These are phyloP conservation scores for Dichetophora obliterata DNA, from an alignment of 2,888 invertebrate species.

Conservation along the genomic window DNA sequence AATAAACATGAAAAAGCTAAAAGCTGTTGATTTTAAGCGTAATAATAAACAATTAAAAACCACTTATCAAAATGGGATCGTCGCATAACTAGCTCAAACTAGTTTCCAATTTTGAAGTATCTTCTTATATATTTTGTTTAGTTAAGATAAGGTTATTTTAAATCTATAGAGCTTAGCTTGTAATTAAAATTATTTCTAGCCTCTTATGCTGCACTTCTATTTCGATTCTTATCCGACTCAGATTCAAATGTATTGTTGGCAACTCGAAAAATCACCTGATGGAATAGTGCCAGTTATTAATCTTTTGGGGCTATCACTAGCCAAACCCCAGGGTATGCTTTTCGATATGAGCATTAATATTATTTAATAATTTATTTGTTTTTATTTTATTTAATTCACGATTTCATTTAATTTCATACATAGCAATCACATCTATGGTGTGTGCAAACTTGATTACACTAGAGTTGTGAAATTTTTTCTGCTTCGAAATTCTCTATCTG, in stretches of 20 bases:
- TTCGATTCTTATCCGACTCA: background rate
- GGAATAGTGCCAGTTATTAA: background rate
- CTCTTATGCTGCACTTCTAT: background rate
- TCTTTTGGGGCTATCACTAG: background rate
- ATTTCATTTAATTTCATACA: no score
- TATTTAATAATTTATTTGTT: background rate
- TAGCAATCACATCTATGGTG: no score
- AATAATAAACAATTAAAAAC: constrained; percentile 21
- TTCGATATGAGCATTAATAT: background rate
- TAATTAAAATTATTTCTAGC: background rate
- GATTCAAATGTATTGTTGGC: background rate
- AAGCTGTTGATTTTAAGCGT: background rate
- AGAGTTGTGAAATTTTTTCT: background rate
- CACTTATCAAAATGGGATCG: constrained; percentile 57
- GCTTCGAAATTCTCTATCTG: background rate
- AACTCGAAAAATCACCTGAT: constrained; percentile 12
- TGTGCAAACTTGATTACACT: no score
- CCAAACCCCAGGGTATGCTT: background rate
- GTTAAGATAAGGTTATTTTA: background rate
- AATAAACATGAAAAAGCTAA: background rate
- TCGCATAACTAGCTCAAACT: constrained; percentile 55
- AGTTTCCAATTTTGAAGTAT: constrained; percentile 43
- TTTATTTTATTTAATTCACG: background rate
- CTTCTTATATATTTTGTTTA: background rate
- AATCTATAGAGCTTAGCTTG: background rate